These are phyloP conservation scores for Microcebus ravelobensis DNA, from an alignment of 2,113 vertebrate species.

Conservation along the genomic window DNA sequence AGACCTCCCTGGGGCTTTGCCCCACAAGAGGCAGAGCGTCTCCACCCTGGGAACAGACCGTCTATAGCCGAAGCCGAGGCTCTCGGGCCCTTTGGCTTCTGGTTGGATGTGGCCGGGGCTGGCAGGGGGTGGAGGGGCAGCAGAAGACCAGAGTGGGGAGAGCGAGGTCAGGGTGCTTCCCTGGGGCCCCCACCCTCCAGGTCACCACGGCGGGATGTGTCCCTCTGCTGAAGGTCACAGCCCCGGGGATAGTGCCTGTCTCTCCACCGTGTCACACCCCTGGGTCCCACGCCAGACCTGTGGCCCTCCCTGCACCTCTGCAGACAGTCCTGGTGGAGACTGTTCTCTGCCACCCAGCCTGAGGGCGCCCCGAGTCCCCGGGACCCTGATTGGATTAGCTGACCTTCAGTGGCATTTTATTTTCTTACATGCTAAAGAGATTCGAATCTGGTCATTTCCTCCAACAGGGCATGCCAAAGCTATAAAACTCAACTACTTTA, in stretches of 20 bases:
- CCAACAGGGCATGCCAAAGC: not conserved
- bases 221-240: not conserved
- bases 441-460: not conserved
- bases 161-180: not conserved
- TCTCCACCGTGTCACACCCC: fast-evolving
- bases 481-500: not conserved
- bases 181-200: fast-evolving
- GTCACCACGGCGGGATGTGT: not conserved
- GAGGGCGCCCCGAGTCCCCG: fast-evolving
- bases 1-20: not conserved
- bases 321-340: fast-evolving
- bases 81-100: not conserved
- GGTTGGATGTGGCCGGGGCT: too few species aligned
- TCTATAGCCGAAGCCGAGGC: fast-evolving
- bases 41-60: not conserved
- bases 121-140: too few species aligned
- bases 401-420: not conserved
- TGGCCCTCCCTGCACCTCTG: fast-evolving
- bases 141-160: fast-evolving
- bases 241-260: not conserved
- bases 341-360: fast-evolving
- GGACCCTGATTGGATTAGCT: not conserved
- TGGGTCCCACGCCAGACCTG: fast-evolving
- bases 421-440: not conserved
- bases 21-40: fast-evolving